These are phyloP conservation scores for Cephus rjabovi DNA, from an alignment of 2,888 invertebrate species.

Conservation along the genomic window DNA sequence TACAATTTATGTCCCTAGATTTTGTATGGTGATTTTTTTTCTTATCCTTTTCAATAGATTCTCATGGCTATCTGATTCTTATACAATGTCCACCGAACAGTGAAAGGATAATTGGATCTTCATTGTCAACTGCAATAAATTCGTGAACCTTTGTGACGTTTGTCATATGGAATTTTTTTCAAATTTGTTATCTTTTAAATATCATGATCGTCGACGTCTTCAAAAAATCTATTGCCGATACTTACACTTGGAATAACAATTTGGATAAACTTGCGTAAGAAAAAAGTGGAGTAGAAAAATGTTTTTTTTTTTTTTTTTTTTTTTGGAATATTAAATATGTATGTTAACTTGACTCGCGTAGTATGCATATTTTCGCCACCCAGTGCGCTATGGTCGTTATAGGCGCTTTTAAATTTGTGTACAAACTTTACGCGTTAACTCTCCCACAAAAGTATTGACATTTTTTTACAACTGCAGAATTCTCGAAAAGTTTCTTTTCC, in stretches of 20 bases:
- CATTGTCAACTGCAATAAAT: background rate
- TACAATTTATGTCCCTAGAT: too few relatives aligned
- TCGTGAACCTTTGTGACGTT: background rate
- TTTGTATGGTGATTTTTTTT: too few relatives aligned
- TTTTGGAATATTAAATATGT: background rate
- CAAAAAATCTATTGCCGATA: background rate
- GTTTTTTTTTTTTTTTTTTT: too few relatives aligned
- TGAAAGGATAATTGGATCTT: background rate
- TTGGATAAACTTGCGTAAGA: background rate
- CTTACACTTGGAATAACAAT: too few relatives aligned
- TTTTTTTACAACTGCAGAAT: background rate
- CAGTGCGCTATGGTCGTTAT: too few relatives aligned
- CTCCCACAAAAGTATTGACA: too few relatives aligned
- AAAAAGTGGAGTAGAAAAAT: background rate
- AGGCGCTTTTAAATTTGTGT: too few relatives aligned
- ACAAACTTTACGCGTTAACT: too few relatives aligned
- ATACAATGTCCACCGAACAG: background rate
- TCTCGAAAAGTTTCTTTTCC: background rate
- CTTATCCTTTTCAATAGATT: too few relatives aligned
- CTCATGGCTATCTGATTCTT: background rate
- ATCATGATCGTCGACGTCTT: background rate
- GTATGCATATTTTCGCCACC: background rate
- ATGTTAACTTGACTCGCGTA: background rate
- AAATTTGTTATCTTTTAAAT: background rate
- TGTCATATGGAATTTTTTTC: background rate